Conservation (phyloP, 1,140 invertebrate species). For the Aculops lycopersici region DNA sequence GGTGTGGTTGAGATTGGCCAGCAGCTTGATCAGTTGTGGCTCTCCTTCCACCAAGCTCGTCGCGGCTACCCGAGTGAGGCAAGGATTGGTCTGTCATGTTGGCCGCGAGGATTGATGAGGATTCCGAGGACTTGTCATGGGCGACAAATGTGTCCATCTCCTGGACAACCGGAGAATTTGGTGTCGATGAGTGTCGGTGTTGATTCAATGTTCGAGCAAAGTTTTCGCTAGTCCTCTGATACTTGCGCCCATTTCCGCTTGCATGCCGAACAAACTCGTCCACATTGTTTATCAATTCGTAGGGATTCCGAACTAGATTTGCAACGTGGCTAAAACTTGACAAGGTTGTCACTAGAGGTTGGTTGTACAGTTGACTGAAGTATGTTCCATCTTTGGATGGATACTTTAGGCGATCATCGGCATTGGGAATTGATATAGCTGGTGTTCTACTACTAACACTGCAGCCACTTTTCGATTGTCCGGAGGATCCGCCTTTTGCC, state of each 20-base stretch:
- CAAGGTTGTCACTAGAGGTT: background rate
- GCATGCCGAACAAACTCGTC: background rate
- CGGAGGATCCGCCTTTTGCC: too few relatives aligned
- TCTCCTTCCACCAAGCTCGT: background rate
- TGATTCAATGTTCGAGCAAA: too few relatives aligned
- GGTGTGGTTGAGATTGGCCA: background rate
- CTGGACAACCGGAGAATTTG: too few relatives aligned
- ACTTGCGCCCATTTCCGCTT: too few relatives aligned
- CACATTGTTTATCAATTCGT: background rate
- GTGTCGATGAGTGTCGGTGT: background rate
- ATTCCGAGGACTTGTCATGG: background rate
- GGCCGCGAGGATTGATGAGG: background rate
- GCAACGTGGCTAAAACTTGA: background rate
- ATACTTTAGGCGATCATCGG: too few relatives aligned
- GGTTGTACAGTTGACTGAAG: background rate
- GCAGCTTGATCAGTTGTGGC: background rate
- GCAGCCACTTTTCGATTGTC: too few relatives aligned
- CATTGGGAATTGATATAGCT: too few relatives aligned
- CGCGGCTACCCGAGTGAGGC: background rate
- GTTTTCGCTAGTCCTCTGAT: too few relatives aligned
- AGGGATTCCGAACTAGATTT: background rate
- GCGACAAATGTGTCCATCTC: too few relatives aligned
- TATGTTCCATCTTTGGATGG: background rate
- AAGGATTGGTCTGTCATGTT: background rate
- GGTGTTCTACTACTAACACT: too few relatives aligned